Evolutionary conservation across 2,797 vertebrate genomes (phyloP).

Genomic region (Parauchenoglanis punctatus): DNA sequence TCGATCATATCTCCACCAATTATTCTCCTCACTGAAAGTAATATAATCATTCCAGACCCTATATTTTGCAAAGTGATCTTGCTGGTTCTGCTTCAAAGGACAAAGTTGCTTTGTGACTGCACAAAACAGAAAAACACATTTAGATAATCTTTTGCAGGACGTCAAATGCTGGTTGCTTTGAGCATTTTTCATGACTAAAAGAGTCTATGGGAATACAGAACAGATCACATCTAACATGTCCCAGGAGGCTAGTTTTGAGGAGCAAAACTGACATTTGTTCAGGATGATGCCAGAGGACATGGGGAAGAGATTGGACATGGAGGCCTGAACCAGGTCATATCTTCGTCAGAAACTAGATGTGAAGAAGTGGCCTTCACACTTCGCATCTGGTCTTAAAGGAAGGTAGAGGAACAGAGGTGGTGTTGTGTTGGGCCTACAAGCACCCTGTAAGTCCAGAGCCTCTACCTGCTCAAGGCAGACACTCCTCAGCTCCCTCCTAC

Average conservation of each 20-base stretch:
- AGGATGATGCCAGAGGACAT: conserved; percentile 14
- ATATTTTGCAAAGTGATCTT: conserved; percentile 45
- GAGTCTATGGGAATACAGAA: not conserved
- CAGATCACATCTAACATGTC: not conserved
- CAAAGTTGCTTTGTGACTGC: conserved; percentile 25
- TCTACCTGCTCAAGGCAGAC: not conserved
- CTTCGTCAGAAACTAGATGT: conserved; percentile 27
- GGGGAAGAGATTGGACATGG: not conserved
- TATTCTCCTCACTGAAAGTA: conserved; percentile 30
- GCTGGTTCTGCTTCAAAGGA: conserved; percentile 45
- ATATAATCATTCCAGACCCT: conserved; percentile 47
- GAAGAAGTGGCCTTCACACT: conserved; percentile 29
- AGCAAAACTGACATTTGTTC: not conserved
- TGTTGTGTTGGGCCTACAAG: conserved; percentile 36
- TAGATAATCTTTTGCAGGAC: conserved; percentile 9
- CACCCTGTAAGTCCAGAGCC: not conserved
- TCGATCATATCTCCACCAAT: conserved; percentile 33
- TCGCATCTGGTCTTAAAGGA: conserved; percentile 29
- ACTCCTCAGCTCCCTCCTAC: conserved; percentile 7
- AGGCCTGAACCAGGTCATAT: conserved; percentile 23
- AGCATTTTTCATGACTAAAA: not conserved
- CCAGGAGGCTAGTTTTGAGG: not conserved
- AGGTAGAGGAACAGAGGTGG: conserved; percentile 41
- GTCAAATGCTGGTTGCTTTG: not conserved
- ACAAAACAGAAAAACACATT: conserved; percentile 30